These are phyloP conservation scores for Hydrotaea diabolus DNA, from an alignment of 2,888 invertebrate genomes.

Conservation along the genomic window DNA sequence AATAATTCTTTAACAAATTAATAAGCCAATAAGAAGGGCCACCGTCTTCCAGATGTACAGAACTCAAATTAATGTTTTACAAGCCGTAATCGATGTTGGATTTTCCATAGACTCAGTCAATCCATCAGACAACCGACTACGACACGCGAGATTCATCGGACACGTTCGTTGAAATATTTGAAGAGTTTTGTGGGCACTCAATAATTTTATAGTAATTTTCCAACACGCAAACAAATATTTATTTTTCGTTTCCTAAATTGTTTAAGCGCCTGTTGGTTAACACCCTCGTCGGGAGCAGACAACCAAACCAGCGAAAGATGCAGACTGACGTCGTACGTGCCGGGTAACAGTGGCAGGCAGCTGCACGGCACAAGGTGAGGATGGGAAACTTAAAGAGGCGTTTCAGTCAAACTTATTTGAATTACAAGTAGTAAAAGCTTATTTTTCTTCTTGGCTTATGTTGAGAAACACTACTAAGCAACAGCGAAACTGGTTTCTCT, in stretches of 20 bases:
- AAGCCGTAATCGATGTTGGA: background rate
- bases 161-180: background rate
- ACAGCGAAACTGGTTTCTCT: slow-evolving; percentile 2
- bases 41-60: background rate
- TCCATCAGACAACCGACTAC: background rate
- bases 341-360: too few species aligned
- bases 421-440: slow-evolving; percentile 47
- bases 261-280: slow-evolving; percentile 55
- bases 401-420: slow-evolving; percentile 47
- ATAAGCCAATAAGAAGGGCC: slow-evolving; percentile 30
- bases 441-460: background rate
- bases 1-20: slow-evolving; percentile 68
- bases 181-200: slow-evolving; percentile 15
- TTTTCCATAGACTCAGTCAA: background rate
- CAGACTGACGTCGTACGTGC: too few species aligned
- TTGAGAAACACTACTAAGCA: slow-evolving; percentile 20
- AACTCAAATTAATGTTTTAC: slow-evolving; percentile 28
- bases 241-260: slow-evolving; percentile 36
- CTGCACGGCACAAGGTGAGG: background rate
- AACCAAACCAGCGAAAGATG: too few species aligned
- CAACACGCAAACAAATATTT: slow-evolving; percentile 58
- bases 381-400: slow-evolving; percentile 51
- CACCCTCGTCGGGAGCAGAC: slow-evolving; percentile 35
- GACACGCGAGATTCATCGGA: too few species aligned
- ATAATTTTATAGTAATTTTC: slow-evolving; percentile 37